A percentile compares a stretch with the other conserved stretches of the same genome.
Evolutionary conservation across 2,797 vertebrate genomes (phyloP).

Genomic region (Tenualosa ilisha): DNA sequence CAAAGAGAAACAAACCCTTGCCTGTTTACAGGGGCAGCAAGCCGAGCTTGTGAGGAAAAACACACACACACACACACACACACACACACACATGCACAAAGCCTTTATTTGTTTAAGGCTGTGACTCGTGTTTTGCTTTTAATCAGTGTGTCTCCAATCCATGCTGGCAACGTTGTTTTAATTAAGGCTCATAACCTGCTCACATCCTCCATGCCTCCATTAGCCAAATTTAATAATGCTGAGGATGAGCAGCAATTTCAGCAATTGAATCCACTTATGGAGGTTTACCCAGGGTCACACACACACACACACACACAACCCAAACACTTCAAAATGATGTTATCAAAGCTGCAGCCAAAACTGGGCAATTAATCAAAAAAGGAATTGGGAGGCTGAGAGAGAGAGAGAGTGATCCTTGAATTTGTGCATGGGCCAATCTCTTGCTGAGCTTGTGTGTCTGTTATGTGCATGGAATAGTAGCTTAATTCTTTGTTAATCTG

Average conservation of each 20-base stretch:
- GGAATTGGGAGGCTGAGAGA: neutral
- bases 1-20: neutral
- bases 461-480: neutral
- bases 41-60: neutral
- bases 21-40: neutral
- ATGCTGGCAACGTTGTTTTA: conserved; percentile 67
- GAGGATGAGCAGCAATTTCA: conserved; percentile 71
- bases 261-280: conserved; percentile 76
- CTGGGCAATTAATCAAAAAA: conserved; percentile 69
- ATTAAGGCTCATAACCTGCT: conserved; percentile 73
- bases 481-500: conserved; percentile 9
- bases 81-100: conserved; percentile 22
- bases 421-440: conserved; percentile 11
- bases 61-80: conserved; percentile 40
- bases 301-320: conserved; percentile 63
- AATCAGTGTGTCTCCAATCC: conserved; percentile 71
- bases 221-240: conserved; percentile 79
- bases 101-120: conserved; percentile 71
- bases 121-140: conserved; percentile 71
- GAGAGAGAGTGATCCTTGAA: conserved; percentile 4
- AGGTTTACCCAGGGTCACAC: conserved; percentile 64
- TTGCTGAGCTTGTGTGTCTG: conserved; percentile 15
- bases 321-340: conserved; percentile 49
- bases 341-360: conserved; percentile 61
- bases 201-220: conserved; percentile 66